Base-by-base conservation (phyloP, 1,140 invertebrate species). In the Brachionus koreanus region DNA sequence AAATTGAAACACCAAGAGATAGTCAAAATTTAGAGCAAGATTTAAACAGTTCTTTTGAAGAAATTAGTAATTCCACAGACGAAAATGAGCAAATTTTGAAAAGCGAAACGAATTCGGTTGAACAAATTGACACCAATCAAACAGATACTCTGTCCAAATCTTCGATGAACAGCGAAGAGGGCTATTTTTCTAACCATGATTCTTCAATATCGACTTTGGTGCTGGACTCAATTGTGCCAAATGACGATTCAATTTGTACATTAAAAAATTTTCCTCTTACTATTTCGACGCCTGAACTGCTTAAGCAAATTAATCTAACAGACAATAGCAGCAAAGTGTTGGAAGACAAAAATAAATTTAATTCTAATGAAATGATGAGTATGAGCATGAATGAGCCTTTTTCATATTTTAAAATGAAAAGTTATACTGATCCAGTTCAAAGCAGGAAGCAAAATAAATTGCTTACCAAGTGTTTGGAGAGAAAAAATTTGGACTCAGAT, bases 81-180 rank as follows among this genome's bases (percentile, higher is more conserved):
- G 65, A 69, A 37, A 69, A 69, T 69, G 65, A 69, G 12, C 16
- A 39, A 39, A 65, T 65, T n/a, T 16, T 39, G 39, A 69, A 37
- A 19, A 69, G 10, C 19, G n/a, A 39, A 69, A 69, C 16, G 3
- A 19, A 69, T 16, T 16, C n/a, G 16, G 16, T 39, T 4, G 13
- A n/a, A 39, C 35, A 37, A 9, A 39, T 1, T 69, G 42, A 74
- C 5, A 74, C 43, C 23, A 19, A 6, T 1, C 39, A 74, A 29
- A 25, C 42, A 25, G 69, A 74, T 19, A 74, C 39, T 13, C 23
- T 46, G 2, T 74, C 69, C 19, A 74, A 74, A 13, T 74, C 69
- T 49, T 74, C 69, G 5, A 74, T 74, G 23, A 79, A 79, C 33
- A 79, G 76, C 33, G 76, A 79, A 79, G 76, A 79, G 35, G 76